Conservation (phyloP, 1,140 invertebrate genomes). For the Diuraphis noxia region DNA sequence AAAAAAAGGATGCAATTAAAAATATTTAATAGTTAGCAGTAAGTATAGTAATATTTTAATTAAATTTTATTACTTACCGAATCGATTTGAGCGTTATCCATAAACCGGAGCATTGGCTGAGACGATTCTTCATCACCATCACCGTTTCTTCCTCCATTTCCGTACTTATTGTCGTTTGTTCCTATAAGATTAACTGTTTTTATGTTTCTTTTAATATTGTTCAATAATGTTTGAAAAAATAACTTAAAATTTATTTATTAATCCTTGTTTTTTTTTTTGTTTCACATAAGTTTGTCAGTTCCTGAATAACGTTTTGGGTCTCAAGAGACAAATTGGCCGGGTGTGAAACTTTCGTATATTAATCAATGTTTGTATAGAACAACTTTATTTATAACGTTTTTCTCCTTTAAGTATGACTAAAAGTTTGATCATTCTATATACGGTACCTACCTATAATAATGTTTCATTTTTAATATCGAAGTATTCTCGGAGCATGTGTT, state of each 20-base stretch:
- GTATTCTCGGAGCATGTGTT: not conserved
- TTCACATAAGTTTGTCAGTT: not conserved
- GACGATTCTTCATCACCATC: slow-evolving; percentile 37
- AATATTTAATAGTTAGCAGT: not conserved
- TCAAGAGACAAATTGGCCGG: not conserved
- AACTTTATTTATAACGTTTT: slow-evolving; percentile 35
- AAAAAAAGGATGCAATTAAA: not conserved
- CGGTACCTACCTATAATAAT: not conserved
- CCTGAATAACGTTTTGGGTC: not conserved
- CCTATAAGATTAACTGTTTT: slow-evolving; percentile 48
- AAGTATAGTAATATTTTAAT: not conserved
- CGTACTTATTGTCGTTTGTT: slow-evolving; percentile 34
- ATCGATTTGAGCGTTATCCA: slow-evolving; percentile 50
- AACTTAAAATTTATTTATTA: not conserved
- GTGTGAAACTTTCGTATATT: slow-evolving; percentile 18
- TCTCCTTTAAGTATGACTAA: slow-evolving; percentile 11
- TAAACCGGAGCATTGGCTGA: slow-evolving; percentile 44
- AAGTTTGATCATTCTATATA: not conserved
- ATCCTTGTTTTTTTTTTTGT: not conserved
- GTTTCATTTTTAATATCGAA: not conserved
- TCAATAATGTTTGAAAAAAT: not conserved
- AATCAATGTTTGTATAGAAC: slow-evolving; percentile 17
- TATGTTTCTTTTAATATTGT: slow-evolving; percentile 24
- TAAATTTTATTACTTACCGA: slow-evolving; percentile 12
- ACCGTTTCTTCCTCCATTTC: slow-evolving; percentile 8